Evolutionary conservation across 2,113 vertebrate genomes (phyloP).

Genomic region (Paratilapia polleni): DNA sequence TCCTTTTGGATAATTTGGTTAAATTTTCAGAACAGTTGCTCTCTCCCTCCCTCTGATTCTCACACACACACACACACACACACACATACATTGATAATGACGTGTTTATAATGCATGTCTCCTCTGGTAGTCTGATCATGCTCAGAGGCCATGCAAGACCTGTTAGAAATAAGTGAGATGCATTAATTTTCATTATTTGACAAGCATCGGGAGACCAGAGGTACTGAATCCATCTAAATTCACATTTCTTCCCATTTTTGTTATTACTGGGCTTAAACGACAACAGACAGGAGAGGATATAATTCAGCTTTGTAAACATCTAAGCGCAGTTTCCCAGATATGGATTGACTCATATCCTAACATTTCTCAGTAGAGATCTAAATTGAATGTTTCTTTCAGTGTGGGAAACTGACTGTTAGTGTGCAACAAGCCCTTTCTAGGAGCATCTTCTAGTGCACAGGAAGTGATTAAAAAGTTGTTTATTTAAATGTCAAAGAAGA

Average conservation of each 20-base stretch:
- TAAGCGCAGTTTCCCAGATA: not conserved
- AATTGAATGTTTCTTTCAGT: not conserved
- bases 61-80: not conserved
- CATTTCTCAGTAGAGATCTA: not conserved
- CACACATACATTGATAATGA: conserved; percentile 1
- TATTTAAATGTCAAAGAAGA: conserved; percentile 12
- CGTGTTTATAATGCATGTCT: conserved; percentile 7
- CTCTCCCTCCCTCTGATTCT: not conserved
- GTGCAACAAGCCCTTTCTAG: not conserved
- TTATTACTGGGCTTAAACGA: not conserved
- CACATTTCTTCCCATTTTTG: not conserved
- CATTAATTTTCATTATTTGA: conserved; percentile 17
- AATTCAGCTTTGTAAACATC: not conserved
- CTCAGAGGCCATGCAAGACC: not conserved
- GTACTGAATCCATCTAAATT: not conserved
- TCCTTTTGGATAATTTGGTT: not conserved
- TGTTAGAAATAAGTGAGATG: not conserved
- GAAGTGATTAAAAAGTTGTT: conserved; percentile 11
- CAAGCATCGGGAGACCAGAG: not conserved
- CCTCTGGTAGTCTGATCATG: conserved; percentile 8
- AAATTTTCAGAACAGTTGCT: not conserved
- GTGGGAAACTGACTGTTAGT: not conserved
- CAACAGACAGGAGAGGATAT: rapidly evolving
- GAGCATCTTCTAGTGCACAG: not conserved
- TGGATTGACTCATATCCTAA: not conserved